Percentiles rank a stretch among this genome's conserved stretches.
Conservation (phyloP, 2,888 invertebrate species). For the Adelognathus sp. region DNA sequence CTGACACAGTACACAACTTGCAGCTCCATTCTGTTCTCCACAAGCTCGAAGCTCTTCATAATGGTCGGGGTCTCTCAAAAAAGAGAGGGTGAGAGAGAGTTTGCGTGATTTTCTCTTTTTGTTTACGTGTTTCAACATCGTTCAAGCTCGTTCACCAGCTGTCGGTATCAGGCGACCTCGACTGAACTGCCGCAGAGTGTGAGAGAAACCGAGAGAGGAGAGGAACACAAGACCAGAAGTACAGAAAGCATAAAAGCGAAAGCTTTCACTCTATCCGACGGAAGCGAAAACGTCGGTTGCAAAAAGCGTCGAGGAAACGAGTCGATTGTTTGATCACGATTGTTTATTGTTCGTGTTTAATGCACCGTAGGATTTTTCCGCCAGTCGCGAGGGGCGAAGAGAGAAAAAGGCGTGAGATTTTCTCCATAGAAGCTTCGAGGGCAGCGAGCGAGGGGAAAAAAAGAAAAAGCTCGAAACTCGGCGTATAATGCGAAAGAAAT, state of each 20-base stretch:
- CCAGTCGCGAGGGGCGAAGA: not conserved
- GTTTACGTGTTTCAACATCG: conserved; percentile 20
- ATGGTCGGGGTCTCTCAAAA: conserved; percentile 34
- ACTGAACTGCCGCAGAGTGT: conserved; percentile 15
- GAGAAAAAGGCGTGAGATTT: conserved; percentile 19
- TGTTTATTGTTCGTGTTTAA: conserved; percentile 46
- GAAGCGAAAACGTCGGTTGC: not conserved
- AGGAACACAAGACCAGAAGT: not conserved
- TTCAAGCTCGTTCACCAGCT: conserved; percentile 12
- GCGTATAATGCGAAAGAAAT: conserved; percentile 49
- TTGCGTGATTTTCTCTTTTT: not conserved
- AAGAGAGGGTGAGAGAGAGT: conserved; percentile 23
- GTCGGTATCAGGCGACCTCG: conserved; percentile 19
- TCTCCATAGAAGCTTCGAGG: not conserved
- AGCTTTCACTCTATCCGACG: conserved; percentile 13
- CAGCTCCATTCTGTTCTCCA: not conserved
- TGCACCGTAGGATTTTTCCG: conserved; percentile 21
- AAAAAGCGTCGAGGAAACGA: conserved; percentile 39
- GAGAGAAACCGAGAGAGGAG: not conserved
- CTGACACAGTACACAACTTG: not conserved
- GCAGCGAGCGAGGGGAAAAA: conserved; percentile 30
- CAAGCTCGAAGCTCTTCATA: conserved; percentile 20
- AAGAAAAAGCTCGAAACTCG: conserved; percentile 38
- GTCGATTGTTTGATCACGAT: conserved; percentile 36
- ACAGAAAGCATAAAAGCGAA: not conserved